A percentile compares a stretch with the other conserved stretches of the same genome.
Conservation (phyloP, 2,113 vertebrate genomes). For the Heterochromis multidens region DNA sequence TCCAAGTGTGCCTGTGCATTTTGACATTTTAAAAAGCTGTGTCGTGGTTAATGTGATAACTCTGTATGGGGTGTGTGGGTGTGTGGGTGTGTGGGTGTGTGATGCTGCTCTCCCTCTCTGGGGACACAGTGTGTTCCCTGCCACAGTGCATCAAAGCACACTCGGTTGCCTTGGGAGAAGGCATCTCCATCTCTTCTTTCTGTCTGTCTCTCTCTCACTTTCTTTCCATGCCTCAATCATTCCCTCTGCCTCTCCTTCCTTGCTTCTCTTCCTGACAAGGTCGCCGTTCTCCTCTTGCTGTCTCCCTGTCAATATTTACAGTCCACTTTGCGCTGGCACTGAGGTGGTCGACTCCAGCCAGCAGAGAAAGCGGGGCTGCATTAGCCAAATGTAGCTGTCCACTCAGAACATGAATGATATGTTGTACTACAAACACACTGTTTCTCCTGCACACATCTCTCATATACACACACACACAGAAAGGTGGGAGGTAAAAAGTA, state of each 20-base stretch:
- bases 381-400: slow-evolving; percentile 70
- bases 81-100: neutral
- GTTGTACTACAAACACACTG: slow-evolving; percentile 54
- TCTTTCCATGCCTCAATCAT: slow-evolving; percentile 28
- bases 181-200: slow-evolving; percentile 1
- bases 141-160: slow-evolving; percentile 75
- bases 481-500: slow-evolving; percentile 2
- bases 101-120: slow-evolving; percentile 41
- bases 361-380: slow-evolving; percentile 45
- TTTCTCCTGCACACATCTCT: neutral
- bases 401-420: slow-evolving; percentile 62
- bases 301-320: slow-evolving; percentile 74
- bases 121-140: slow-evolving; percentile 76
- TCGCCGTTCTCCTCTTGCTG: slow-evolving; percentile 42
- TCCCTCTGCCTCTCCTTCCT: slow-evolving; percentile 4
- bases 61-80: slow-evolving; percentile 1
- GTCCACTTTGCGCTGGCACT: slow-evolving; percentile 64
- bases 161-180: slow-evolving; percentile 67
- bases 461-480: neutral
- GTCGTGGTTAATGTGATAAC: slow-evolving; percentile 25
- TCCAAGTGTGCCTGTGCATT: slow-evolving; percentile 1
- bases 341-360: slow-evolving; percentile 56
- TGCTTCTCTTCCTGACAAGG: slow-evolving; percentile 53
- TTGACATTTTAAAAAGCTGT: slow-evolving; percentile 55
- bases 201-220: neutral